Conservation (phyloP, 1,140 invertebrate genomes). For the Dendrolimus kikuchii region DNA sequence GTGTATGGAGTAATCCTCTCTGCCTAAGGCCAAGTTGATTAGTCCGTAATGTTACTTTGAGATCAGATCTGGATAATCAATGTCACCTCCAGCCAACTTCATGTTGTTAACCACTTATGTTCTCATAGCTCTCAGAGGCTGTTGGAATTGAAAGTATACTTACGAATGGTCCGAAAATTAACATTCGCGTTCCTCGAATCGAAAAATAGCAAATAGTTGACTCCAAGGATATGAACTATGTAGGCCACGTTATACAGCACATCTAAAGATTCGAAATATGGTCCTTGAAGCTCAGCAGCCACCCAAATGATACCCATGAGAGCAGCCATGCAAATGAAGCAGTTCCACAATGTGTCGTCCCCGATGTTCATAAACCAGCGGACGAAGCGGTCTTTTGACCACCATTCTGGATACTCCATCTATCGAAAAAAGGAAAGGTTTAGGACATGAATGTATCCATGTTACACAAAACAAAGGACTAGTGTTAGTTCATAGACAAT, state of each 20-base stretch:
- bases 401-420: constrained; percentile 29
- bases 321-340: constrained; percentile 25
- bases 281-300: constrained; percentile 9
- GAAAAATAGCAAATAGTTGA: constrained; percentile 17
- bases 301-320: constrained; percentile 22
- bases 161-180: constrained; percentile 17
- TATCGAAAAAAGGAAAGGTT: constrained; percentile 3
- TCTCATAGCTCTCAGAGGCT: no score
- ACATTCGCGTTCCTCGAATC: constrained; percentile 17
- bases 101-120: no score
- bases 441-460: not conserved
- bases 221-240: constrained; percentile 23
- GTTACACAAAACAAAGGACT: not conserved
- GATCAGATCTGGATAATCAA: no score
- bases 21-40: no score
- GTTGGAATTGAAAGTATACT: constrained; percentile 10
- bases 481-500: no score
- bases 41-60: no score
- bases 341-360: constrained; percentile 37
- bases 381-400: constrained; percentile 16
- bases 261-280: constrained; percentile 16
- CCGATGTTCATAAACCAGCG: constrained; percentile 25
- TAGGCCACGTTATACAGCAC: constrained; percentile 31
- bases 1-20: no score
- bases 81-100: no score